Percentiles rank a stretch among this genome's conserved stretches.
Evolutionary conservation across 2,888 invertebrate species (phyloP).

Genomic region (Nipponacmea schrenckii): DNA sequence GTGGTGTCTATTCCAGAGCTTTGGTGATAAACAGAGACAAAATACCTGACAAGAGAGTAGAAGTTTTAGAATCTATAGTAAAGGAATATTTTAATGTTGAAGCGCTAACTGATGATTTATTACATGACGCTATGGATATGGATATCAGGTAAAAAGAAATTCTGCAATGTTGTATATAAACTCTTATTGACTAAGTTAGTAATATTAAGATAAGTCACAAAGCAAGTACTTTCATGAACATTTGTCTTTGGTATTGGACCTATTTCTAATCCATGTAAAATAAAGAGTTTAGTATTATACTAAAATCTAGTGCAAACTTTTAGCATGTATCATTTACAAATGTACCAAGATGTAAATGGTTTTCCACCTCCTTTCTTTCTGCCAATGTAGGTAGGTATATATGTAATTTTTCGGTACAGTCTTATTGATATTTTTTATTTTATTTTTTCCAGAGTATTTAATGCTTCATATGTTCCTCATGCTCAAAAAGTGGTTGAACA

Average conservation of each 20-base stretch:
- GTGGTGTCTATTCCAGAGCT: slow-evolving; percentile 45
- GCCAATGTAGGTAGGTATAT: too few relatives aligned
- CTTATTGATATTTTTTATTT: too few relatives aligned
- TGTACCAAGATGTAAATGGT: too few relatives aligned
- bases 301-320: too few relatives aligned
- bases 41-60: slow-evolving; percentile 72
- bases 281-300: too few relatives aligned
- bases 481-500: slow-evolving; percentile 66
- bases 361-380: too few relatives aligned
- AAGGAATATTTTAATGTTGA: slow-evolving; percentile 71
- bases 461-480: slow-evolving; percentile 63
- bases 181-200: background rate
- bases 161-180: background rate
- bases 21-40: slow-evolving; percentile 59
- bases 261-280: too few relatives aligned
- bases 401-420: too few relatives aligned
- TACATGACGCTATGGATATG: slow-evolving; percentile 71
- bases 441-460: slow-evolving; percentile 45
- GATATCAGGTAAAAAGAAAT: slow-evolving; percentile 69
- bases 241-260: too few relatives aligned
- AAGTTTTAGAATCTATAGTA: slow-evolving; percentile 71
- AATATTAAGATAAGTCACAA: too few relatives aligned
- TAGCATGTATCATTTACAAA: too few relatives aligned
- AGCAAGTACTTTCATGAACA: too few relatives aligned
- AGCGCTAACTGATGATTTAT: slow-evolving; percentile 70